These are phyloP conservation scores for Deroptyus accipitrinus DNA, from an alignment of 2,113 vertebrate species.

Conservation along the genomic window DNA sequence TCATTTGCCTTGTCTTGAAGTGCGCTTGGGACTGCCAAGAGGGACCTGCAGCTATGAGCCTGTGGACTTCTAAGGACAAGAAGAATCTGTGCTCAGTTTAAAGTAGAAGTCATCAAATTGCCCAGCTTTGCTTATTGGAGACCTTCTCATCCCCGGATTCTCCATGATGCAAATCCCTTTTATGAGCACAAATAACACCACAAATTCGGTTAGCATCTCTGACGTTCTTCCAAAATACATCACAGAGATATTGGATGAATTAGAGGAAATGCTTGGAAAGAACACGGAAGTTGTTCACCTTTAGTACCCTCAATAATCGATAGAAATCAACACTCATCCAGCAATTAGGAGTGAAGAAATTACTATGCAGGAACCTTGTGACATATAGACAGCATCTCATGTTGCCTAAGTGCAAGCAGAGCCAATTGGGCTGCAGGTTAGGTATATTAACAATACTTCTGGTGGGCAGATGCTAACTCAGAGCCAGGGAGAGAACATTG, in stretches of 20 bases:
- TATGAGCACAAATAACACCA: neutral
- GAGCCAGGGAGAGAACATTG: neutral
- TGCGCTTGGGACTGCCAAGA: neutral
- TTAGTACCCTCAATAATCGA: neutral
- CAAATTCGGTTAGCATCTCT: neutral
- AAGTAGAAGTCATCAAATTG: neutral
- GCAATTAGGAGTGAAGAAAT: neutral
- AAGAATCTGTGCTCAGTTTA: neutral
- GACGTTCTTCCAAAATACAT: neutral
- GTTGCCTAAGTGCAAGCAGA: neutral
- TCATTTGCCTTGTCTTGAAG: neutral
- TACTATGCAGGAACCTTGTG: neutral
- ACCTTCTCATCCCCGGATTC: neutral
- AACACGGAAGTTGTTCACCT: neutral
- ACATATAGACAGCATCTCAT: neutral
- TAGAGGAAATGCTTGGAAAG: neutral
- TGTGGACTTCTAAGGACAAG: neutral
- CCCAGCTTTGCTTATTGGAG: neutral
- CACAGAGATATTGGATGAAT: neutral
- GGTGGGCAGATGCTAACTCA: neutral
- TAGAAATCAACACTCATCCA: neutral
- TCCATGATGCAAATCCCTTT: neutral
- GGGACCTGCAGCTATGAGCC: neutral
- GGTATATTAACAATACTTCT: neutral
- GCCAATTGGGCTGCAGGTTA: neutral